Percentiles rank a stretch among this genome's conserved stretches.
phyloP scores from a whole-genome alignment of 2,888 invertebrate species.

The Taphrorychus bicolor region DNA sequence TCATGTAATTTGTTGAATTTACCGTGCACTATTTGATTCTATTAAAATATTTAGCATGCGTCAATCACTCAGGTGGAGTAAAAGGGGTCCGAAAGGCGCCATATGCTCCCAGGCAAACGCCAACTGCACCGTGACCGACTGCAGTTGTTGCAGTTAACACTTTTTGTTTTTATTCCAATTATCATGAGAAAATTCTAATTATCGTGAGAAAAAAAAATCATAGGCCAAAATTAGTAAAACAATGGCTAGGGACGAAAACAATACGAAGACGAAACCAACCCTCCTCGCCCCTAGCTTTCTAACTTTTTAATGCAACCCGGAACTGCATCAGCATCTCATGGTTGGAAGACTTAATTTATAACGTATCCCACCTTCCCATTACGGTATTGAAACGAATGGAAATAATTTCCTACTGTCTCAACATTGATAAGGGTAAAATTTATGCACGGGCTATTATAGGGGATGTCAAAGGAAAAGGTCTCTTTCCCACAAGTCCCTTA shows the following conservation, averaged over 20 bases:
- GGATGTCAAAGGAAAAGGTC: conserved; percentile 27
- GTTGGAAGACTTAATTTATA: conserved; percentile 25
- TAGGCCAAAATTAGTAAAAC: too few species aligned
- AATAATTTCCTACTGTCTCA: conserved; percentile 38
- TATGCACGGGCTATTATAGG: conserved; percentile 18
- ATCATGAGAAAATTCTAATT: too few species aligned
- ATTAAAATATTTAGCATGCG: conserved; percentile 33
- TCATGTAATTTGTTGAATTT: conserved; percentile 8
- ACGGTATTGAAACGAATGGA: conserved; percentile 25
- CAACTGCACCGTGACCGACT: conserved; percentile 17
- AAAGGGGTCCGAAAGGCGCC: conserved; percentile 25
- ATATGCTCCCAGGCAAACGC: conserved; percentile 17
- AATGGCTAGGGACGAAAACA: conserved; percentile 1
- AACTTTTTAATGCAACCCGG: conserved; percentile 29
- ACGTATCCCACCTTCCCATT: conserved; percentile 23
- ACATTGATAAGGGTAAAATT: conserved; percentile 39
- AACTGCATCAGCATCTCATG: conserved; percentile 16
- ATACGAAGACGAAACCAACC: background rate
- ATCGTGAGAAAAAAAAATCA: too few species aligned
- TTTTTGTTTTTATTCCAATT: conserved; percentile 27
- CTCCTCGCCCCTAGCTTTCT: conserved; percentile 16
- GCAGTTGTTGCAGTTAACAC: conserved; percentile 19
- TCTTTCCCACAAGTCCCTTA: conserved; percentile 35
- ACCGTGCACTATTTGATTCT: conserved; percentile 20
- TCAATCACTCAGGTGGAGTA: conserved; percentile 24